Base-by-base conservation (phyloP, 2,888 invertebrate species). In the Danaus chrysippus region DNA sequence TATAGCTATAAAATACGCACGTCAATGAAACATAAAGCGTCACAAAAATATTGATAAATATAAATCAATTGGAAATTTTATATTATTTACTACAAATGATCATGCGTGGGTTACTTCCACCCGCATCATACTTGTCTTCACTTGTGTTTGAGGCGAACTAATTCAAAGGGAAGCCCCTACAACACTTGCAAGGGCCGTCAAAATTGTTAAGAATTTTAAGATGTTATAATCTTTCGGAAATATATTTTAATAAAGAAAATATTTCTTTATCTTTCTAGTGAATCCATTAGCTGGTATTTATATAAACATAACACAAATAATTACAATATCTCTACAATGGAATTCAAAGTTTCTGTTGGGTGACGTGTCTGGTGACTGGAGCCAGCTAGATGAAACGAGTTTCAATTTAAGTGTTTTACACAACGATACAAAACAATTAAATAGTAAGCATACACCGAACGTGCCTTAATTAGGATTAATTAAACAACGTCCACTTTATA, bases 381-480 rank as follows among this genome's bases (percentile, higher is more conserved):
- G 72, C 62, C 59, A 83, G 76, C 87, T 75, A 76, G 88, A 72
- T 78, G 61, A 66, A 82, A 80, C 86, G 66, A 75, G 89, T 80
- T 82, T 79, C 79, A 87, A 86, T 87, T 83, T 78, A 82, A 76
- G 76, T 76, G 76, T 80, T 82, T 78, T 72, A 76, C 80, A 70
- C 74, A 76, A 77, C 81, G 79, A 84, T 86, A 82, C 83, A 80
- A 82, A 83, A 82, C 86, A 87, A 87, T 87, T 86, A 83, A 79
- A 72, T 78, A 54, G 62, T 53, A 43, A 68, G 68, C 55, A 67
- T 56, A 71, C 73, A 68, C 72, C 79, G 79, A 73, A 83, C 82
- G 76, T 81, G 71, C 74, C 72, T 79, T 74, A 69, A 81, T 83
- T 81, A 81, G 75, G 65, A 72, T 59, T 54, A 41, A 62, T 62